Evolutionary conservation across 1,140 invertebrate species (phyloP).

Genomic region (Hormaphis cornu): DNA sequence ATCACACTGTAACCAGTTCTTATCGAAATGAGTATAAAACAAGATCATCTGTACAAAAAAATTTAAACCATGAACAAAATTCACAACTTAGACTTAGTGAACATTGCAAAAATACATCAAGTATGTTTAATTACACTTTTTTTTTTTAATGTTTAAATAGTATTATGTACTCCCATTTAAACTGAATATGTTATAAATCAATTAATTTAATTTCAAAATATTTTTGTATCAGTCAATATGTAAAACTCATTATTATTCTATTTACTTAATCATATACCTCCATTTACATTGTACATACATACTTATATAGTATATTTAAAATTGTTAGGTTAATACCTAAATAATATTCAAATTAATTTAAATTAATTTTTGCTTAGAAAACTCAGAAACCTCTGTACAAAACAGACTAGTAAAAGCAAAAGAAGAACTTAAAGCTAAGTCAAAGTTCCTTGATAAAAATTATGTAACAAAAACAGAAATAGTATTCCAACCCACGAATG

Average conservation of each 20-base stretch:
- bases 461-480: neutral
- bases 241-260: too few relatives aligned
- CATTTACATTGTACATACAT: too few relatives aligned
- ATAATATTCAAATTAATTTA: too few relatives aligned
- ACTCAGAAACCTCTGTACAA: neutral
- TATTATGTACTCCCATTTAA: too few relatives aligned
- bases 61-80: neutral
- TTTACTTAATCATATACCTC: too few relatives aligned
- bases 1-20: neutral
- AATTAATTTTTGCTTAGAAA: neutral
- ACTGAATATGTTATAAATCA: too few relatives aligned
- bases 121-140: neutral
- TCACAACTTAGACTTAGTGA: neutral
- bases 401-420: conserved; percentile 4
- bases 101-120: neutral
- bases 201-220: too few relatives aligned
- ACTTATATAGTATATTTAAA: too few relatives aligned
- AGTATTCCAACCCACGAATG: neutral
- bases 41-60: neutral
- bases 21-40: neutral
- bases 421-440: neutral
- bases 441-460: neutral
- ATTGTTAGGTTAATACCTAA: too few relatives aligned
- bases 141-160: too few relatives aligned
- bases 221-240: too few relatives aligned